Conservation (phyloP, 2,797 vertebrate species). For the Odontamblyopus rebecca region DNA sequence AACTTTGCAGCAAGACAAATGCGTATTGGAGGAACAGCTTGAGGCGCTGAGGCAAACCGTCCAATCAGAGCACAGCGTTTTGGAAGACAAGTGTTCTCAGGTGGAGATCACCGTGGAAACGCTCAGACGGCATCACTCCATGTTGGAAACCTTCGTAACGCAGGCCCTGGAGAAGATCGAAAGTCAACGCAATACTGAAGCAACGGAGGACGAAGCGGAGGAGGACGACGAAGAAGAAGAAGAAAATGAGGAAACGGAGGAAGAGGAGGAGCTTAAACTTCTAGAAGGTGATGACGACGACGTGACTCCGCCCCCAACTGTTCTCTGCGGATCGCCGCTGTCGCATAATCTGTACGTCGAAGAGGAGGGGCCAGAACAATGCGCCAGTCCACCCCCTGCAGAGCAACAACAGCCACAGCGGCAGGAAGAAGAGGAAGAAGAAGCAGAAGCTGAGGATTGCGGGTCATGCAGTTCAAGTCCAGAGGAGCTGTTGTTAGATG, state of each 20-base stretch:
- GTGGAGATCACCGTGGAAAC: conserved; percentile 81
- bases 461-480: conserved; percentile 30
- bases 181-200: conserved; percentile 2
- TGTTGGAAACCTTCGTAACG: conserved; percentile 70
- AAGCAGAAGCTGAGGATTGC: conserved; percentile 22
- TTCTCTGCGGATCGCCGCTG: conserved; percentile 6
- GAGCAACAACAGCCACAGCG: neutral
- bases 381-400: conserved; percentile 7
- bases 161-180: conserved; percentile 58
- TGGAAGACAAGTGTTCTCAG: conserved; percentile 78
- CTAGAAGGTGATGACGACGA: conserved; percentile 10
- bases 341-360: conserved; percentile 24
- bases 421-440: neutral
- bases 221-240: neutral
- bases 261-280: conserved; percentile 16
- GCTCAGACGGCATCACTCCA: conserved; percentile 72
- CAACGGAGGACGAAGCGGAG: neutral
- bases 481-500: conserved; percentile 64
- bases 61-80: conserved; percentile 72
- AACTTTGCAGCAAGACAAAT: conserved; percentile 76
- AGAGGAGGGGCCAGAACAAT: neutral
- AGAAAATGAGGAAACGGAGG: neutral
- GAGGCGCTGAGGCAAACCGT: conserved; percentile 73
- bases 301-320: conserved; percentile 42
- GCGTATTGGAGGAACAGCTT: conserved; percentile 80